Evolutionary conservation across 2,797 vertebrate species (phyloP), one percentile per base, ranked within the genome.

Genomic region (Etheostoma perlongum): DNA sequence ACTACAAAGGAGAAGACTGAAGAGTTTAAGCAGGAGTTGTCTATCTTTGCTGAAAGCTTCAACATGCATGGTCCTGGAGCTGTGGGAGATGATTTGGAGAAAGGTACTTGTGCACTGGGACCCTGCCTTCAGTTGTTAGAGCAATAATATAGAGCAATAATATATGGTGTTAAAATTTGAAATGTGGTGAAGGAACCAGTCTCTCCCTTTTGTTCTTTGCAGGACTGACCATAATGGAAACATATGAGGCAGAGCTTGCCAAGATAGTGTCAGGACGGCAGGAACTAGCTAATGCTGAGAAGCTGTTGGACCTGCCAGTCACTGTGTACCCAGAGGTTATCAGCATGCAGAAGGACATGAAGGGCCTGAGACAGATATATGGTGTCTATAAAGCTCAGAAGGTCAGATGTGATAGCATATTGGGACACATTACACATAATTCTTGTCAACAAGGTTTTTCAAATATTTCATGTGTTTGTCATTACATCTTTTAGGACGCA

Each of bases 81-180:
- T 64, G 96, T 97, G 44, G 97, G 96, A 16, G 95, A 97, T 18
- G 79, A 97, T 90, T 95, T 99, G 58, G 97, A 99, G 18, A 95
- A 93, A 96, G 98, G 98, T 99, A 89, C 72, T 72, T 67, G 6
- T 58, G 64, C 25, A 23, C 19, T 23, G 21, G 46, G 62, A 49
- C 57, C 0, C 6, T 73, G 19, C 3, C 6, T 30, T 27, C 47
- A n/a, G 4, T n/a, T 61, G 7, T 59, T 59, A 51, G 16, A 77
- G 25, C 9, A 64, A 51, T 57, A 42, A 33, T 67, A 5, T 30
- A 61, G 16, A 77, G 25, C 9, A 64, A 51, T 57, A 42, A 33
- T 67, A 5, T 30, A 61, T 71, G 7, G 0, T 64, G 12, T 21
- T 40, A 25, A 40, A 33, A 59, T 25, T 40, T 61, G 2, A 78